Base-by-base conservation (phyloP, 2,888 invertebrate genomes). In the Onchidella celtica region DNA sequence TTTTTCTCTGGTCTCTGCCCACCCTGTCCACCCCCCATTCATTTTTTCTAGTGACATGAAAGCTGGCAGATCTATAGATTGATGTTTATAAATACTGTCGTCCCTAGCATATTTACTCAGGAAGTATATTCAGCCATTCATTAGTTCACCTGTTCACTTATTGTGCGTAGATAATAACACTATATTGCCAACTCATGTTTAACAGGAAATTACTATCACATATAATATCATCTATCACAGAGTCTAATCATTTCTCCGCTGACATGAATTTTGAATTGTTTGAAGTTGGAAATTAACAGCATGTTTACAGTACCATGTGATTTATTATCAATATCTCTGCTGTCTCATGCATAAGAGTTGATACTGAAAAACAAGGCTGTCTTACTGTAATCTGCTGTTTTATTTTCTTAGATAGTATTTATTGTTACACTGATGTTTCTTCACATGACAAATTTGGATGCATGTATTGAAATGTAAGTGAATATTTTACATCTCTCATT, bases 61-160 rank as follows among this genome's bases (percentile, higher is more conserved):
- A 3, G 70, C 70, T 70, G 55, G 70, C 47, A 32, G 14, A 32
- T 27, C 70, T 70, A 0, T 21, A 21, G 27, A 14, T 57, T 66
- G 24, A 29, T 66, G 76, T 76, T 76, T 55, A 24, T 69, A 47
- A 21, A 69, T 24, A n/a, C 27, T 47, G 36, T 38, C 36, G 36
- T 69, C 78, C 59, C 9, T 78, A 78, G 68, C 61, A 68, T 78
- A 78, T 78, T 69, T 78, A 78, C 78, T 78, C 78, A 78, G 78
- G 78, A 78, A 78, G 38, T 69, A 36, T 78, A 78, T 61, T 73
- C 73, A 73, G 59, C 61, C 61, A 38, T 61, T 73, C 11, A 24
- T 36, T 47, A 38, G 11, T 69, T 69, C 69, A 11, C 40, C n/a
- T 47, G n/a, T 66, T 24, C 63, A 36, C 65, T 40, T 75, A 40